A percentile compares a stretch with the other conserved stretches of the same genome.
Evolutionary conservation across 1,140 invertebrate genomes (phyloP).

Genomic region (Sinonovacula constricta): DNA sequence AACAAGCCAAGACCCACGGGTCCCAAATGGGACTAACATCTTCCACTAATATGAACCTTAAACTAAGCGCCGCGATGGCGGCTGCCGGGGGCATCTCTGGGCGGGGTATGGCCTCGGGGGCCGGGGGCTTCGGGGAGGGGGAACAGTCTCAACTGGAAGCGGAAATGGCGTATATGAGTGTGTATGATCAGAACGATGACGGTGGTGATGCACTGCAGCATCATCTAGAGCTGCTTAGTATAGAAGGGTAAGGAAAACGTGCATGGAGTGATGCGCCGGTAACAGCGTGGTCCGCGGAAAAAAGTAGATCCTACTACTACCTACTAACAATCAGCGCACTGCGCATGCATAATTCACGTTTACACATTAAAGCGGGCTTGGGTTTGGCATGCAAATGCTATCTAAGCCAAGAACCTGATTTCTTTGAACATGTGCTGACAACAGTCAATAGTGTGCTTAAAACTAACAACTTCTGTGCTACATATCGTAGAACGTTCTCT

Average conservation of each 20-base stretch:
- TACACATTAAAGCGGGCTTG: no score
- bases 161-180: slow-evolving; percentile 40
- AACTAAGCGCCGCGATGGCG: slow-evolving; percentile 35
- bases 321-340: no score
- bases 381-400: no score
- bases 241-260: slow-evolving; percentile 43
- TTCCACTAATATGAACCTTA: slow-evolving; percentile 23
- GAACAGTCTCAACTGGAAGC: slow-evolving; percentile 26
- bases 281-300: slow-evolving; percentile 47
- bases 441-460: no score
- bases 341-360: no score
- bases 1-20: not conserved
- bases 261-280: slow-evolving; percentile 37
- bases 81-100: slow-evolving; percentile 13
- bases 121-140: slow-evolving; percentile 32
- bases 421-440: no score
- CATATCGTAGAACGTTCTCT: no score
- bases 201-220: slow-evolving; percentile 35
- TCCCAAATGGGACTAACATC: slow-evolving; percentile 7
- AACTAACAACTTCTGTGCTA: no score
- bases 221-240: slow-evolving; percentile 43
- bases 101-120: not conserved
- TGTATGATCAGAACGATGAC: slow-evolving; percentile 43
- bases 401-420: no score
- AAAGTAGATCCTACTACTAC: no score